A percentile compares a stretch with the other conserved stretches of the same genome.
Conservation (phyloP, 2,113 vertebrate species). For the Vimba vimba region DNA sequence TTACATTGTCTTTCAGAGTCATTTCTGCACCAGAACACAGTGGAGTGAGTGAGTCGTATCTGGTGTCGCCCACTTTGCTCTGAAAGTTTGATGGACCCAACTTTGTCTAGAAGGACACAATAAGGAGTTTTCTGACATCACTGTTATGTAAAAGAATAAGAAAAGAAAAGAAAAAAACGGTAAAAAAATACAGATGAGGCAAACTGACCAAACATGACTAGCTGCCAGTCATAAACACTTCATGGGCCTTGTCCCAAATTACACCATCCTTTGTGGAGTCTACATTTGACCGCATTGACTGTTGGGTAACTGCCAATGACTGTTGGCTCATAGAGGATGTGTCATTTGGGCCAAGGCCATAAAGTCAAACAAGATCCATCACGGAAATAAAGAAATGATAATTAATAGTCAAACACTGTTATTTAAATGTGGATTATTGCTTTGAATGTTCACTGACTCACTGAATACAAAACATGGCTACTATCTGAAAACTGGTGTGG, state of each 20-base stretch:
- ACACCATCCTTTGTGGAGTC: slow-evolving; percentile 2
- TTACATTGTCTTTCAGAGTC: slow-evolving; percentile 72
- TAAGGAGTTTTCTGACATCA: neutral
- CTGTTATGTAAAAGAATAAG: neutral
- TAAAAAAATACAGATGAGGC: neutral
- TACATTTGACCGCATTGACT: neutral
- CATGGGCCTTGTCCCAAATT: slow-evolving; percentile 43
- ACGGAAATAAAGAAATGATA: neutral
- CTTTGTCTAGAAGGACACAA: neutral
- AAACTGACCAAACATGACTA: slow-evolving; percentile 49
- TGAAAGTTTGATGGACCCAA: slow-evolving; percentile 2
- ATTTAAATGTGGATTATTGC: slow-evolving; percentile 12
- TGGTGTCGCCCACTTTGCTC: neutral
- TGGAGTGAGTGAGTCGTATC: neutral
- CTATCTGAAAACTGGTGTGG: neutral
- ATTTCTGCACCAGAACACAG: slow-evolving; percentile 52
- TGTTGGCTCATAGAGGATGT: neutral
- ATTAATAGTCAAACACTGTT: neutral
- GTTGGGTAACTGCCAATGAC: neutral
- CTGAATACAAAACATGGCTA: neutral
- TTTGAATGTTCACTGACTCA: neutral
- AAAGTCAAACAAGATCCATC: neutral
- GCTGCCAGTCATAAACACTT: slow-evolving; percentile 68
- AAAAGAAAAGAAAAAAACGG: neutral
- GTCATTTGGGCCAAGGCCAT: neutral